Conservation (phyloP, 2,113 vertebrate species). For the Lutjanus erythropterus region DNA sequence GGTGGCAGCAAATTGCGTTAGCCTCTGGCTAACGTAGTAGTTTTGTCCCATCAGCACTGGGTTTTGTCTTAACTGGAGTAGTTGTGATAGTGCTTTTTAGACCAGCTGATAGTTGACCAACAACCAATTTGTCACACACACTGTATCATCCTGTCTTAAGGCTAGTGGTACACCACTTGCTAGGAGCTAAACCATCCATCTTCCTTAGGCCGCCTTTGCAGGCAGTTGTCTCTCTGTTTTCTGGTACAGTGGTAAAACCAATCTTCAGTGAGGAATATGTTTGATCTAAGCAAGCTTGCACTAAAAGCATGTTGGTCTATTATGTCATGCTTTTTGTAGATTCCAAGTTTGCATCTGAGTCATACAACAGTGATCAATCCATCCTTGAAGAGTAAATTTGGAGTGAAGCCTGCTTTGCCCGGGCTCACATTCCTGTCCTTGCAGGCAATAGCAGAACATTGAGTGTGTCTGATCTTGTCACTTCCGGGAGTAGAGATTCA, state of each 20-base stretch:
- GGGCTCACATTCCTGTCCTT: background rate
- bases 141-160: conserved; percentile 35
- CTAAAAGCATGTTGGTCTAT: background rate
- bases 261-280: background rate
- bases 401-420: too few species aligned
- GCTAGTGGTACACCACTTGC: conserved; percentile 21
- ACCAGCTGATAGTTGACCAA: conserved; percentile 38
- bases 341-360: background rate
- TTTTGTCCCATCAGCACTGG: conserved; percentile 36
- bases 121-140: conserved; percentile 23
- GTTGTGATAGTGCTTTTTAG: conserved; percentile 22
- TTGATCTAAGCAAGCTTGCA: background rate
- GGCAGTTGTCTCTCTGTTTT: conserved; percentile 16
- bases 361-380: background rate
- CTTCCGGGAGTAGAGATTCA: conserved; percentile 1
- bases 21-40: conserved; percentile 19
- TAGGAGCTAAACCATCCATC: conserved; percentile 29
- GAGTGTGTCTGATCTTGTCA: background rate
- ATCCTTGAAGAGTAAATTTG: too few species aligned
- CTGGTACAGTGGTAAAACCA: background rate
- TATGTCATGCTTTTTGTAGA: too few species aligned
- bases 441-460: conserved; percentile 3
- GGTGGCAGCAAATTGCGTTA: conserved; percentile 5
- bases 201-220: conserved; percentile 24
- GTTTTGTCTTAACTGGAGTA: conserved; percentile 9